Base-by-base conservation (phyloP, 2,888 invertebrate species). In the Lutraria lutraria region DNA sequence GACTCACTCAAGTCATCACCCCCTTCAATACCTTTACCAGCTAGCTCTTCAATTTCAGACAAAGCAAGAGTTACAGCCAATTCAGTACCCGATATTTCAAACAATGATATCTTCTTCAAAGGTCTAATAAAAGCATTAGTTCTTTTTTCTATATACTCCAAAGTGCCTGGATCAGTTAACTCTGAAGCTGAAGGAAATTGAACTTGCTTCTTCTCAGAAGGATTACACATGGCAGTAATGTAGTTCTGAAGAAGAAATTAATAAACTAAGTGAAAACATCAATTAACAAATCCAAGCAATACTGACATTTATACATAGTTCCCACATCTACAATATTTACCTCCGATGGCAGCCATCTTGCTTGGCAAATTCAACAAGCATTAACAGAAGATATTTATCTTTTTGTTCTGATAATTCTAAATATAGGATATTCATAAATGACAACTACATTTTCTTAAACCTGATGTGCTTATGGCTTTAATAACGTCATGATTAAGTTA, bases 21-120 rank as follows among this genome's bases (percentile, higher is more conserved):
- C 16, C 88, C 88, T 15, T 87, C 54, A 34, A 86, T 52, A 52
- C 89, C 56, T 25, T 90, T 87, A 31, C 92, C 92, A 19, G 94
- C 92, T 25, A 95, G 80, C 80, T 94, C 94, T 83, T 96, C 96
- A 56, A 96, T 88, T 29, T 94, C 90, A 12, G 96, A 95, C 86
- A 95, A 89, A n/a, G 96, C 96, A 29, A 96, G 86, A 16, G 95
- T 95, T 15, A 96, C 95, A 8, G 94, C 94, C 16, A 95, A 87
- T 34, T 94, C 94, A 60, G 93, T 89, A 8, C 96, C 95, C 56
- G 89, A 88, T 25, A 95, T 94, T 89, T 92, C 89, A 43, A 95
- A 89, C 63, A 92, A 79, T 13, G 86, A 90, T 63, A 92, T 87
- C n/a, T 92, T 88, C 52, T 89, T 86, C 15, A 84, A 43, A 13